Conservation (phyloP, 2,888 invertebrate genomes). For the Heliconius charithonia region DNA sequence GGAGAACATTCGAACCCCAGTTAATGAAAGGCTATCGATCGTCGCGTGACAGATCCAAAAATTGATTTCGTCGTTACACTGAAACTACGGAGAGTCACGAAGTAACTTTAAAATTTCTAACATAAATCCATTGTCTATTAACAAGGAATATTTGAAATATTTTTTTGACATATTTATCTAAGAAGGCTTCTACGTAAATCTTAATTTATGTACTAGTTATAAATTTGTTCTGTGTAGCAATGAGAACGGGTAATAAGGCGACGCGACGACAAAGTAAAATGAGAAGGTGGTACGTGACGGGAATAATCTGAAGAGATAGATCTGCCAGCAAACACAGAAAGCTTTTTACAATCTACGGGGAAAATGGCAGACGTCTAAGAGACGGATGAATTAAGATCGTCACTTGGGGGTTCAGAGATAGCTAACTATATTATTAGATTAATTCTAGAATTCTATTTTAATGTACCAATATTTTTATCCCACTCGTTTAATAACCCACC, state of each 20-base stretch:
- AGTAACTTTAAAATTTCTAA: neutral
- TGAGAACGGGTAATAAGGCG: conserved; percentile 75
- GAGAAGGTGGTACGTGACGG: conserved; percentile 74
- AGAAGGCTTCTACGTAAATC: neutral
- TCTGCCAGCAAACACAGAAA: neutral
- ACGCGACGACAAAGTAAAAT: conserved; percentile 72
- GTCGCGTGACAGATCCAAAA: conserved; percentile 64
- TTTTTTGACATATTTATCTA: neutral
- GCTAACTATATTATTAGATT: no score
- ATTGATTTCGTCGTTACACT: conserved; percentile 55
- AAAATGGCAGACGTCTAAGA: conserved; percentile 16
- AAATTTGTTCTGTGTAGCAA: conserved; percentile 51
- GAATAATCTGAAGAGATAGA: conserved; percentile 55
- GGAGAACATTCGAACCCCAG: conserved; percentile 57
- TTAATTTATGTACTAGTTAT: conserved; percentile 10
- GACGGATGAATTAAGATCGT: conserved; percentile 4
- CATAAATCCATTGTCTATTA: neutral
- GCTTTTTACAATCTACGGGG: conserved; percentile 4
- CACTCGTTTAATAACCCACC: no score
- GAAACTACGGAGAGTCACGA: neutral
- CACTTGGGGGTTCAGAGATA: neutral
- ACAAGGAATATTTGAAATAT: neutral
- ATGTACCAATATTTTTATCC: no score
- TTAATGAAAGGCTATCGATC: conserved; percentile 58
- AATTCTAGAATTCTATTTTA: no score